Evolutionary conservation across 2,797 vertebrate species (phyloP).

Genomic region (Moxostoma hubbsi): DNA sequence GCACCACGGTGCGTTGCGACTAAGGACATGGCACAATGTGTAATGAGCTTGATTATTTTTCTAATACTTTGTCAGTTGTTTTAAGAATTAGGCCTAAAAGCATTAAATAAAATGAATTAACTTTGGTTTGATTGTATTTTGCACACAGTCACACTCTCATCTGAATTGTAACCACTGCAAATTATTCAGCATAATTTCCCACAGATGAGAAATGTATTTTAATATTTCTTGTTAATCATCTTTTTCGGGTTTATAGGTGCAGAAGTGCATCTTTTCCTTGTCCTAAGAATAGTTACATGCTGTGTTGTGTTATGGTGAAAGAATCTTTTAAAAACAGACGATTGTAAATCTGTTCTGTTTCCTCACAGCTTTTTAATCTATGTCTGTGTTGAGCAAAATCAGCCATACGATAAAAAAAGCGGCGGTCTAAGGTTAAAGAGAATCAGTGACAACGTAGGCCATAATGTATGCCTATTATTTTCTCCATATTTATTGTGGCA

Average conservation of each 20-base stretch:
- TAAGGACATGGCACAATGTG: too few relatives aligned
- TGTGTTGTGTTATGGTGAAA: slow-evolving; percentile 9
- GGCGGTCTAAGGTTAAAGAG: slow-evolving; percentile 22
- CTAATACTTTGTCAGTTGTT: not conserved
- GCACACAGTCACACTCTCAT: not conserved
- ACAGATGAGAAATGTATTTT: not conserved
- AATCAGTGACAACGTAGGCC: slow-evolving; percentile 15
- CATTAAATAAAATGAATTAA: not conserved
- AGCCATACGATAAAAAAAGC: not conserved
- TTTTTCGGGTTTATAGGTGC: not conserved
- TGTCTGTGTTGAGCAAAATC: slow-evolving; percentile 3
- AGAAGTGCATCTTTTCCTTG: not conserved
- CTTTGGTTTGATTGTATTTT: not conserved
- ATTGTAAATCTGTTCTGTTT: slow-evolving; percentile 22
- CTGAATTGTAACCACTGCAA: not conserved
- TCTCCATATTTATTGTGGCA: slow-evolving; percentile 19
- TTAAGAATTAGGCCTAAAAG: not conserved
- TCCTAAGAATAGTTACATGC: not conserved
- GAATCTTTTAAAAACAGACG: slow-evolving; percentile 1
- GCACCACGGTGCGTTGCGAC: too few relatives aligned
- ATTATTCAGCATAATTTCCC: not conserved
- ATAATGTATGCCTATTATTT: slow-evolving; percentile 17
- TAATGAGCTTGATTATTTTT: not conserved
- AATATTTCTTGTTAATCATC: not conserved
- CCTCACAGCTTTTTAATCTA: slow-evolving; percentile 22